phyloP scores from a whole-genome alignment of 2,888 invertebrate species.

The Agrotis exclamationis region DNA sequence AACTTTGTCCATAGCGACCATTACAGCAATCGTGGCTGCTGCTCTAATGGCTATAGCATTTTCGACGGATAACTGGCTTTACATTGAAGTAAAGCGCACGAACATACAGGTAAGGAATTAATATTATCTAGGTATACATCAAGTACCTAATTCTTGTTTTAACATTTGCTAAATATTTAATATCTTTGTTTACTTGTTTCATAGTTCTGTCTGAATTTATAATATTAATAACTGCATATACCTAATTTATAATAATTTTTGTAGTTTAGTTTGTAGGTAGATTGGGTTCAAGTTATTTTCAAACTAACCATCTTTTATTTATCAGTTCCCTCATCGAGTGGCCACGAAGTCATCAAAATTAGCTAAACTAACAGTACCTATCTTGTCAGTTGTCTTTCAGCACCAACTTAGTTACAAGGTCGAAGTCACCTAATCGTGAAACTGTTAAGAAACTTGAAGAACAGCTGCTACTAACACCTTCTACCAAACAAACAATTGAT shows the following conservation, averaged over 20 bases:
- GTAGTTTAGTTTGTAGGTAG: slow-evolving; percentile 30
- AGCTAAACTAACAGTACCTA: slow-evolving; percentile 9
- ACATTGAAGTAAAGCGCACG: slow-evolving; percentile 97
- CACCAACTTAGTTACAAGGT: slow-evolving; percentile 53
- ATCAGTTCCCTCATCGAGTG: slow-evolving; percentile 42
- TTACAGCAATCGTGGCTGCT: slow-evolving; percentile 98
- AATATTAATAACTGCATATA: background rate
- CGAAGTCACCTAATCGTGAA: slow-evolving; percentile 45
- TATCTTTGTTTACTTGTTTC: slow-evolving; percentile 41
- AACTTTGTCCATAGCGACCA: slow-evolving; percentile 98
- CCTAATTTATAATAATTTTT: background rate
- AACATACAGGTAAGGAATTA: slow-evolving; percentile 94
- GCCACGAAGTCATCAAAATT: slow-evolving; percentile 29
- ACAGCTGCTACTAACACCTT: slow-evolving; percentile 55
- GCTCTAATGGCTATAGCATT: slow-evolving; percentile 98
- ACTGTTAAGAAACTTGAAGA: slow-evolving; percentile 48
- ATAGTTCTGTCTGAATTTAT: background rate
- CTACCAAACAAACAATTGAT: slow-evolving; percentile 59
- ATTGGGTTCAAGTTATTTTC: slow-evolving; percentile 36
- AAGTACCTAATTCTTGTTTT: background rate
- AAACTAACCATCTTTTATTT: slow-evolving; percentile 39
- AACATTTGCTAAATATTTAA: slow-evolving; percentile 1
- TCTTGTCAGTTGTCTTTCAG: slow-evolving; percentile 15
- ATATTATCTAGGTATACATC: background rate
- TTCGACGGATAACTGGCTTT: slow-evolving; percentile 99